Conservation (phyloP, 2,797 vertebrate genomes). For the Rhinogobio ventralis region DNA sequence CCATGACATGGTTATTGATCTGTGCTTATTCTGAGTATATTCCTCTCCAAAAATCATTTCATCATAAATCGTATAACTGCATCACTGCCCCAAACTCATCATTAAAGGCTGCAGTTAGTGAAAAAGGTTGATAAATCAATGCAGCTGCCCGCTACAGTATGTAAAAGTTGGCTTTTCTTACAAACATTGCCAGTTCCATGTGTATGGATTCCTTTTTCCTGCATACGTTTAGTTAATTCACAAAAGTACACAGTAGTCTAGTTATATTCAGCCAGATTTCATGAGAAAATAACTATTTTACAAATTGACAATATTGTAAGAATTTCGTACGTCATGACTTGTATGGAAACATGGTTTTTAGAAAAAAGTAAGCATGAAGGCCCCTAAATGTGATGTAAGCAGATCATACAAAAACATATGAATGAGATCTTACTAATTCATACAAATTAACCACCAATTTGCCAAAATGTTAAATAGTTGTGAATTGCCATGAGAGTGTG, state of each 20-base stretch:
- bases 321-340: background rate
- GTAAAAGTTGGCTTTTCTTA: background rate
- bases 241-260: background rate
- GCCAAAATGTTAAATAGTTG: background rate
- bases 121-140: background rate
- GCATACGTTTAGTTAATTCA: background rate
- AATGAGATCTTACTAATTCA: background rate
- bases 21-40: conserved; percentile 26
- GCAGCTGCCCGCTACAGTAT: background rate
- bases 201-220: background rate
- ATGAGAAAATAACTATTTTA: background rate
- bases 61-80: background rate
- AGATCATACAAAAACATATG: background rate
- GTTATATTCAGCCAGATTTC: background rate
- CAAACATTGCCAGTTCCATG: background rate
- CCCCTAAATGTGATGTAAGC: background rate
- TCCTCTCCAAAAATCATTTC: background rate
- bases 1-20: conserved; percentile 44
- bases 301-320: background rate
- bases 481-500: background rate
- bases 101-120: background rate
- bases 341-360: background rate
- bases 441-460: background rate
- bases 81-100: background rate
- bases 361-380: background rate